Evolutionary conservation across 2,888 invertebrate genomes (phyloP).

Genomic region (Ariolimax columbianus): DNA sequence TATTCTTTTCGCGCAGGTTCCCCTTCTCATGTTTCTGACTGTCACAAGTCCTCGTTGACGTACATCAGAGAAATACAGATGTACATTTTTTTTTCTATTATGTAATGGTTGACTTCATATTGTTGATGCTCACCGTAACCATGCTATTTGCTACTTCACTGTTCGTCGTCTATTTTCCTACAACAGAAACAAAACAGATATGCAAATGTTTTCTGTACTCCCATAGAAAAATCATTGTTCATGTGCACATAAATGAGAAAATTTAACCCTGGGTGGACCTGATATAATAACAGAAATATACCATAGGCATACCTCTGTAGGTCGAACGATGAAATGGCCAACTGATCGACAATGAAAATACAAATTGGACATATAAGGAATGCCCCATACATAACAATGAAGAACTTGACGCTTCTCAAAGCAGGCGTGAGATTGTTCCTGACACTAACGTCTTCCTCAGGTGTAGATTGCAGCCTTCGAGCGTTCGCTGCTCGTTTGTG

Average conservation of each 20-base stretch:
- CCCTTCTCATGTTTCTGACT: no score
- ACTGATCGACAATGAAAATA: background rate
- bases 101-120: no score
- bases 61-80: no score
- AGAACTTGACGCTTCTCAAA: slow-evolving; percentile 4
- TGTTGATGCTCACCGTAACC: no score
- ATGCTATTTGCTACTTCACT: no score
- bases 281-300: background rate
- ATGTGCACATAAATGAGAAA: background rate
- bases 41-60: no score
- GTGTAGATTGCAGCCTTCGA: background rate
- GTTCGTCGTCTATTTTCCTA: no score
- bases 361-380: background rate
- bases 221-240: background rate
- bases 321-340: background rate
- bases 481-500: background rate
- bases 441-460: background rate
- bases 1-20: no score
- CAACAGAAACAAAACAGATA: no score
- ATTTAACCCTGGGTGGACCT: background rate
- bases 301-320: background rate
- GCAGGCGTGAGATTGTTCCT: background rate
- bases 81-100: no score
- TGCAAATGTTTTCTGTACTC: background rate
- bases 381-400: background rate